A percentile compares a stretch with the other conserved stretches of the same genome.
phyloP scores from a whole-genome alignment of 2,797 vertebrate genomes.

The Propithecus perrieri region DNA sequence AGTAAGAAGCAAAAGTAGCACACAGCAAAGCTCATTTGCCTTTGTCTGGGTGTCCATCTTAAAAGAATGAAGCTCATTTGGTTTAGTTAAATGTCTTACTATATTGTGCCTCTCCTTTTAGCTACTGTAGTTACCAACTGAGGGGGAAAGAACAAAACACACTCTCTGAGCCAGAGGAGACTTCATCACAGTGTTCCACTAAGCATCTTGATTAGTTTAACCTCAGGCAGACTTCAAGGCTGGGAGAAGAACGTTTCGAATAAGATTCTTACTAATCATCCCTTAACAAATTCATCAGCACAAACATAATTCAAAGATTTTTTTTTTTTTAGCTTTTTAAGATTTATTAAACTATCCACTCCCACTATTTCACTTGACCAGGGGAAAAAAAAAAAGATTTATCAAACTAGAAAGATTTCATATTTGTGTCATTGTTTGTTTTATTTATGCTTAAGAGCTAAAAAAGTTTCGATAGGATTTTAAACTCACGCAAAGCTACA shows the following conservation, averaged over 20 bases:
- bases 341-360: background rate
- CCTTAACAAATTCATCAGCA: background rate
- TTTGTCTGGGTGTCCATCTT: background rate
- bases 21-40: background rate
- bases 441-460: background rate
- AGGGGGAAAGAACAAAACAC: background rate
- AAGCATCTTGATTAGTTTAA: background rate
- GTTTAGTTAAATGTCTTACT: background rate
- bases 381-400: background rate
- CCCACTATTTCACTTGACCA: no score
- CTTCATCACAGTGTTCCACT: background rate
- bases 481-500: background rate
- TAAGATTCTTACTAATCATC: background rate
- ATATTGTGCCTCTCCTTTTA: background rate
- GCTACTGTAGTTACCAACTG: background rate
- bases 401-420: background rate
- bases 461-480: conserved; percentile 31
- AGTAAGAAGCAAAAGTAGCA: background rate
- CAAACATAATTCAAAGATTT: background rate
- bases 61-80: background rate
- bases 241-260: background rate
- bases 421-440: background rate
- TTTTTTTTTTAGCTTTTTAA: background rate
- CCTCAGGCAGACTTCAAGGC: background rate
- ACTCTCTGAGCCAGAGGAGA: background rate